Percentiles rank a stretch among this genome's conserved stretches.
These are phyloP conservation scores for Motacilla alba DNA, from an alignment of 2,113 vertebrate genomes.

Conservation along the genomic window DNA sequence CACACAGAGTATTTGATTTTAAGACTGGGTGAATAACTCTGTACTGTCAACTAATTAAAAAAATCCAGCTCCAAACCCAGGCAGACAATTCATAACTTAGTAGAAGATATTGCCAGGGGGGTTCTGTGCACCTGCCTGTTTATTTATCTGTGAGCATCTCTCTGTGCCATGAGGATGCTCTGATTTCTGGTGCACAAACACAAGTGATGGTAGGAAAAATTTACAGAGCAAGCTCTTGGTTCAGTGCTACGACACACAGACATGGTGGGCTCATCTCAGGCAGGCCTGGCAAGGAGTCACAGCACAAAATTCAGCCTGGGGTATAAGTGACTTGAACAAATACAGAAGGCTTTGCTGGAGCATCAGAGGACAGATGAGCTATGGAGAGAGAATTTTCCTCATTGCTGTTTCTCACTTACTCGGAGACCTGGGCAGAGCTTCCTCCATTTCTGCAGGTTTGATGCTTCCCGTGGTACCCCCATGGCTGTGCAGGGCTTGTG, in stretches of 20 bases:
- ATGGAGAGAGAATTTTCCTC: not conserved
- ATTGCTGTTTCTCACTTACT: not conserved
- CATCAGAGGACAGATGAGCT: not conserved
- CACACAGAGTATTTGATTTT: not conserved
- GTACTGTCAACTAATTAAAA: not conserved
- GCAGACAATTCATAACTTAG: not conserved
- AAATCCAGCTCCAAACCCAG: not conserved
- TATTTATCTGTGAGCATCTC: not conserved
- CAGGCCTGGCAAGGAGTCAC: not conserved
- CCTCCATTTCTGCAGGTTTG: not conserved
- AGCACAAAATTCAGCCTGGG: not conserved
- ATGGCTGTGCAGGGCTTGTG: not conserved
- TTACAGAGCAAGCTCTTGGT: not conserved
- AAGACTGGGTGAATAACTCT: not conserved
- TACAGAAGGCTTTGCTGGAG: not conserved
- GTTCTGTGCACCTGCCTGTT: not conserved
- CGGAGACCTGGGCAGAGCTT: not conserved
- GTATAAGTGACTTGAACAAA: not conserved
- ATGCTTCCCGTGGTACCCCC: not conserved
- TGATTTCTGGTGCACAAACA: not conserved
- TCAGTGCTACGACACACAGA: rapidly evolving
- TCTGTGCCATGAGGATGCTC: rapidly evolving
- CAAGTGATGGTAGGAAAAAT: not conserved
- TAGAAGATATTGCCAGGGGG: not conserved
- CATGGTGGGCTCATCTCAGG: not conserved